Conservation (phyloP, 2,113 vertebrate species). For the Caracal caracal region DNA sequence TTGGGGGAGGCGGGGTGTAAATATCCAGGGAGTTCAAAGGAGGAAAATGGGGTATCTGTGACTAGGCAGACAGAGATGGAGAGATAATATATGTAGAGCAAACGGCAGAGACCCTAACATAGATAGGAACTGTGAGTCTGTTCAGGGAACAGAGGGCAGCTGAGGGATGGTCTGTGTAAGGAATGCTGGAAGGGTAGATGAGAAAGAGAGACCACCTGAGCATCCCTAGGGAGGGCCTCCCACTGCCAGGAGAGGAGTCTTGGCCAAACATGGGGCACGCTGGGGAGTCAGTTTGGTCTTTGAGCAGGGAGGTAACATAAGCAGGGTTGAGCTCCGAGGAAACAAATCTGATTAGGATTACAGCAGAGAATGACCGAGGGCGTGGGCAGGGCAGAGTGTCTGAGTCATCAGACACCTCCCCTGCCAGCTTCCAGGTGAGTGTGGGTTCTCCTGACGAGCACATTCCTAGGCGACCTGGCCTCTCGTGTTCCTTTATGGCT, state of each 20-base stretch:
- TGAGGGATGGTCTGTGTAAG: background rate
- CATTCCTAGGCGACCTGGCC: conserved; percentile 13
- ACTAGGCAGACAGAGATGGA: background rate
- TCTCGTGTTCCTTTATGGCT: background rate
- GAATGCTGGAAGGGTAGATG: too few relatives aligned
- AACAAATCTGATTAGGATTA: background rate
- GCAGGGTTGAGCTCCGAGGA: background rate
- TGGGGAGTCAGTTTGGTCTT: background rate
- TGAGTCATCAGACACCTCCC: conserved; percentile 37
- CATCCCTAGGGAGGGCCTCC: fast-evolving
- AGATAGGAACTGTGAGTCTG: background rate
- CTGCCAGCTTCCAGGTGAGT: conserved; percentile 39
- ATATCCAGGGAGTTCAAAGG: background rate
- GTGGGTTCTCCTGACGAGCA: background rate
- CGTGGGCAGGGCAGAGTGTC: background rate
- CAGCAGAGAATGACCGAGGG: conserved; percentile 31
- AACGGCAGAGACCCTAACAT: background rate
- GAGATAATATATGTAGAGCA: background rate
- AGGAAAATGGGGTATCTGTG: background rate
- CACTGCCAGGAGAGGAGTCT: background rate
- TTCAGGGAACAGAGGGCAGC: background rate
- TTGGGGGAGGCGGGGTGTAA: background rate
- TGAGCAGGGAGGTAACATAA: background rate
- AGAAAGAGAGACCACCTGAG: background rate
- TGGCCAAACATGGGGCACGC: background rate